phyloP scores from a whole-genome alignment of 2,888 invertebrate species.

The Lordiphosa andalusiaca region DNA sequence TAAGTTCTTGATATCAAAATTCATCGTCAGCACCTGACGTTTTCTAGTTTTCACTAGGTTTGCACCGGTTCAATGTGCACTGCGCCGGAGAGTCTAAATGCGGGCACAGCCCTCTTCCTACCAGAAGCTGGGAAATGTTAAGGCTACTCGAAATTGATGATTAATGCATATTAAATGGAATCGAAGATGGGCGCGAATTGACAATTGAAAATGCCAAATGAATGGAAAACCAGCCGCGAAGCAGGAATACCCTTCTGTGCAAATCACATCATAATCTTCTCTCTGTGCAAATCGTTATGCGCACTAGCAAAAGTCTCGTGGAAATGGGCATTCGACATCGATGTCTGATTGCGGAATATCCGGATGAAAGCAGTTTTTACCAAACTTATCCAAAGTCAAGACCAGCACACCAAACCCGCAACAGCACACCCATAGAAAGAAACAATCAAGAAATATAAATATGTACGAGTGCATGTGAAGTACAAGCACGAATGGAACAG shows the following conservation, averaged over 20 bases:
- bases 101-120: too few relatives aligned
- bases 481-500: slow-evolving; percentile 6
- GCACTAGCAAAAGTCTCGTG: too few relatives aligned
- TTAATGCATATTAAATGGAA: neutral
- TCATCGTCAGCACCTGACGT: slow-evolving; percentile 7
- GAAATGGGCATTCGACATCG: slow-evolving; percentile 3
- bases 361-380: slow-evolving; percentile 77
- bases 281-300: neutral
- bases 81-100: neutral
- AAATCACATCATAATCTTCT: slow-evolving; percentile 7
- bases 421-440: slow-evolving; percentile 4
- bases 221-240: too few relatives aligned
- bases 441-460: slow-evolving; percentile 9
- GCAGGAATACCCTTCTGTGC: slow-evolving; percentile 7
- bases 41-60: too few relatives aligned
- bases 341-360: slow-evolving; percentile 53
- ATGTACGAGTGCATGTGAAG: slow-evolving; percentile 3
- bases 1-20: slow-evolving; percentile 5
- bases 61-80: slow-evolving; percentile 14
- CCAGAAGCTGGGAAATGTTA: neutral
- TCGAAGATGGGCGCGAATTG: neutral
- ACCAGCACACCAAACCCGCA: slow-evolving; percentile 39
- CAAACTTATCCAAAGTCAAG: slow-evolving; percentile 75
- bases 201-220: neutral
- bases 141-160: neutral